Conservation (phyloP, 2,888 invertebrate species). For the Tanypteryx hageni region DNA sequence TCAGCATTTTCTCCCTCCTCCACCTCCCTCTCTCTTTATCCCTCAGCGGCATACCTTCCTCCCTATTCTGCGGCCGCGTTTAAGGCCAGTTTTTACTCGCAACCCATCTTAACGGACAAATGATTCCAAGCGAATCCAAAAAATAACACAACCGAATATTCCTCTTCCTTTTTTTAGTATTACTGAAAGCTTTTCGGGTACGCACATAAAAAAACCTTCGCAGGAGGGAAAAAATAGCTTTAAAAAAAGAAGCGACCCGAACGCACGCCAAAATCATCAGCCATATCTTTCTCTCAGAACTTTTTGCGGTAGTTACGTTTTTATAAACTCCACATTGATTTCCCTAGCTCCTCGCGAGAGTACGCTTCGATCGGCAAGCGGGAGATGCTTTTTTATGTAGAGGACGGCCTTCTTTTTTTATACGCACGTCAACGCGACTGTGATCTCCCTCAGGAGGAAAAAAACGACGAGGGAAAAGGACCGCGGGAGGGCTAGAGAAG, state of each 20-base stretch:
- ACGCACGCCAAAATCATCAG: not conserved
- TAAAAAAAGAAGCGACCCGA: not conserved
- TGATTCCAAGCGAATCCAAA: not conserved
- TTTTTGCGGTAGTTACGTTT: not conserved
- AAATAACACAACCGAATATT: not conserved
- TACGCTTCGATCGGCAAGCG: too few relatives aligned
- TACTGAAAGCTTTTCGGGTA: not conserved
- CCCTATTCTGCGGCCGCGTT: not conserved
- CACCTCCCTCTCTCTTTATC: not conserved
- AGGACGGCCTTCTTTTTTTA: slow-evolving; percentile 23
- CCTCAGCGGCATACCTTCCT: not conserved
- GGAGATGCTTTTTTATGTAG: not conserved
- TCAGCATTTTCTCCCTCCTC: not conserved
- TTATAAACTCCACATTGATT: not conserved
- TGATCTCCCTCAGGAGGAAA: not conserved
- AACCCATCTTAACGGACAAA: not conserved
- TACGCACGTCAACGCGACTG: not conserved
- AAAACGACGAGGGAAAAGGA: not conserved
- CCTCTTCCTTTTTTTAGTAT: not conserved
- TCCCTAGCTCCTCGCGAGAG: not conserved
- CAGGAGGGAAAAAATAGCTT: too few relatives aligned
- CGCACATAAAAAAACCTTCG: not conserved
- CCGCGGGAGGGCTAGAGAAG: not conserved
- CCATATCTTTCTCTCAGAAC: not conserved
- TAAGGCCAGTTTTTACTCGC: not conserved